Evolutionary conservation across 2,888 invertebrate genomes (phyloP), one percentile per base, ranked within the genome.

Genomic region (Mythimna ferrago): DNA sequence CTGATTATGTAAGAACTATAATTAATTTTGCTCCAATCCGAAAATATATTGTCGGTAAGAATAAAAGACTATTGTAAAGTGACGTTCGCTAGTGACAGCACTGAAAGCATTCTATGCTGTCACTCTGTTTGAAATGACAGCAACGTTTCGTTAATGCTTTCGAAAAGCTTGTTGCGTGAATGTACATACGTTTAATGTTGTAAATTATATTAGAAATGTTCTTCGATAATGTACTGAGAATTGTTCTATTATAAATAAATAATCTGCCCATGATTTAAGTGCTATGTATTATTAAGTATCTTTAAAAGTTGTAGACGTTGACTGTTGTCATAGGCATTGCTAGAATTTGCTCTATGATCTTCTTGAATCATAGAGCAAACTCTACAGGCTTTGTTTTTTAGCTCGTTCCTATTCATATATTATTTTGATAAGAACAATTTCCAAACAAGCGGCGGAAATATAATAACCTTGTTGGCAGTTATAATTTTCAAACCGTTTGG

Each of bases 71-170:
- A n/a, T 14, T 21, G 21, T 58, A 57, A 70, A 60, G 64, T 71
- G 73, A 78, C 54, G 64, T 78, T 61, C 11, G 0, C 32, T 10
- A 48, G 67, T 78, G 84, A 76, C 84, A 74, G 63, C 35, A 35
- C 44, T 68, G 74, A 83, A 64, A 71, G 67, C 35, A 38, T 11
- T 69, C 72, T 80, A 82, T 58, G 64, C 73, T 65, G 79, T 69
- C 68, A 80, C 68, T 73, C 38, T 11, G 38, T 64, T 58, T 73
- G 44, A 67, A 54, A 66, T 70, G 66, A 71, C 62, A 54, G 56
- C 60, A 69, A 26, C 78, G 80, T 83, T 85, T 85, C 38, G 78
- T 78, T 84, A 74, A 69, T 83, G 67, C 76, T 56, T 64, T 61
- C 35, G 44, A 66, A 78, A 65, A 64, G 61, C 26, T 78, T 54